Evolutionary conservation across 2,888 invertebrate species (phyloP).

Genomic region (Drosophila lacicola): DNA sequence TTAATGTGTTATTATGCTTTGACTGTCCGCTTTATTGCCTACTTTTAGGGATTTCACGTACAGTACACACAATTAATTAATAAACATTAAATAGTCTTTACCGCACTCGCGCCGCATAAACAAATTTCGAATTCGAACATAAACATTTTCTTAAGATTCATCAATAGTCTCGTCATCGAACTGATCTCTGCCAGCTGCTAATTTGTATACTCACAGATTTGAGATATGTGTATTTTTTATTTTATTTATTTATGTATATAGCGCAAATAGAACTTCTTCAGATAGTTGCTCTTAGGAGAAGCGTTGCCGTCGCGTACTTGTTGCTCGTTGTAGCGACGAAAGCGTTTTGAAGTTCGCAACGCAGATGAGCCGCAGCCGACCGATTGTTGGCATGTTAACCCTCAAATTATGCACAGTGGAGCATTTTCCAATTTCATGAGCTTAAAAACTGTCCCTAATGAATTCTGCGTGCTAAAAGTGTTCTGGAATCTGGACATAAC

Average conservation of each 20-base stretch:
- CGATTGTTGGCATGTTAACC: background rate
- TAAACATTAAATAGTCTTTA: background rate
- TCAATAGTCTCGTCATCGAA: background rate
- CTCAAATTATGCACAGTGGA: conserved; percentile 31
- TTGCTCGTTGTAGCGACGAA: conserved; percentile 31
- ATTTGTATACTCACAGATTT: conserved; percentile 15
- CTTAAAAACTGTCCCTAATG: background rate
- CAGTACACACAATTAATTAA: background rate
- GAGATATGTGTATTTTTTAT: background rate
- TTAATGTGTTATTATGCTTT: conserved; percentile 9
- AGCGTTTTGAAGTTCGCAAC: conserved; percentile 30
- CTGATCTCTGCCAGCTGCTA: background rate
- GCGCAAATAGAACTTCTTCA: background rate
- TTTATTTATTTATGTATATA: background rate
- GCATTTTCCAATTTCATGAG: background rate
- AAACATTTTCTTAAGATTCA: background rate
- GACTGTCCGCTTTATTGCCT: conserved; percentile 4
- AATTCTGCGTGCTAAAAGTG: too few relatives aligned
- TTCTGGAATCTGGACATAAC: too few relatives aligned
- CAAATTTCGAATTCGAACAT: background rate
- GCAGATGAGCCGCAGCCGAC: conserved; percentile 11
- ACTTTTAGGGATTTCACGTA: conserved; percentile 14
- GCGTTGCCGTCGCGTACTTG: conserved; percentile 35
- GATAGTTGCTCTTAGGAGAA: background rate
- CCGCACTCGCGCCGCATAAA: background rate